These are phyloP conservation scores for Podarcis cretensis DNA, from an alignment of 2,113 vertebrate genomes.

Conservation along the genomic window DNA sequence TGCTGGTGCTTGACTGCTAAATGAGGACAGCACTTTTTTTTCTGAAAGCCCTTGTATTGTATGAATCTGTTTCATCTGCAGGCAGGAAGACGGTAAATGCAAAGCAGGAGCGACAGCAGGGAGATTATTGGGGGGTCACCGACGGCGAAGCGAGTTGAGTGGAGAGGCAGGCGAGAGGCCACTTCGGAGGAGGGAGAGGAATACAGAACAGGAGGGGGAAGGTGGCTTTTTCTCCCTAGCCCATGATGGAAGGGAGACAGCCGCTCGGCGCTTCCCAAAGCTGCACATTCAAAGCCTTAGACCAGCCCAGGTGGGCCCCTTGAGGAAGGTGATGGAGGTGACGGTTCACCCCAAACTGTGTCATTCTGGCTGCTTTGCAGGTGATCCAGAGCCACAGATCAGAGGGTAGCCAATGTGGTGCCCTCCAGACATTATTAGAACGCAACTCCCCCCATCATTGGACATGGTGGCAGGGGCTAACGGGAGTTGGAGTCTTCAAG, in stretches of 20 bases:
- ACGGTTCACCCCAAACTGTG: not conserved
- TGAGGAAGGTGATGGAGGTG: not conserved
- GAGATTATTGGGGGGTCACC: constrained; percentile 26
- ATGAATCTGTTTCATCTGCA: constrained; percentile 49
- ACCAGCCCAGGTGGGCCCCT: not conserved
- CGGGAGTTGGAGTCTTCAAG: too few species aligned
- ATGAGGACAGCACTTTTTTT: constrained; percentile 24
- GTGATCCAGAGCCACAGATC: not conserved
- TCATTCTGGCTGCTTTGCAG: not conserved
- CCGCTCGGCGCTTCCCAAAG: not conserved
- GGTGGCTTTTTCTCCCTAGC: not conserved
- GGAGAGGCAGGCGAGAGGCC: not conserved
- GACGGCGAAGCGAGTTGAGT: constrained; percentile 12
- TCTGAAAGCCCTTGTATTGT: constrained; percentile 21
- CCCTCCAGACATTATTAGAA: too few species aligned
- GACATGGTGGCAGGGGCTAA: too few species aligned
- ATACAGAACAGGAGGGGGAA: constrained; percentile 13
- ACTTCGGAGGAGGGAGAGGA: constrained; percentile 8
- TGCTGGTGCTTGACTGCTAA: constrained; percentile 31
- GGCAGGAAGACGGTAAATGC: constrained; percentile 42
- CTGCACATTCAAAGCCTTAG: not conserved
- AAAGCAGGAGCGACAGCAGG: constrained; percentile 36
- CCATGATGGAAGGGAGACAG: too few species aligned
- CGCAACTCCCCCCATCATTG: too few species aligned
- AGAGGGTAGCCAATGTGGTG: not conserved